Evolutionary conservation across 2,113 vertebrate genomes (phyloP).

Genomic region (Platysteira castanea): DNA sequence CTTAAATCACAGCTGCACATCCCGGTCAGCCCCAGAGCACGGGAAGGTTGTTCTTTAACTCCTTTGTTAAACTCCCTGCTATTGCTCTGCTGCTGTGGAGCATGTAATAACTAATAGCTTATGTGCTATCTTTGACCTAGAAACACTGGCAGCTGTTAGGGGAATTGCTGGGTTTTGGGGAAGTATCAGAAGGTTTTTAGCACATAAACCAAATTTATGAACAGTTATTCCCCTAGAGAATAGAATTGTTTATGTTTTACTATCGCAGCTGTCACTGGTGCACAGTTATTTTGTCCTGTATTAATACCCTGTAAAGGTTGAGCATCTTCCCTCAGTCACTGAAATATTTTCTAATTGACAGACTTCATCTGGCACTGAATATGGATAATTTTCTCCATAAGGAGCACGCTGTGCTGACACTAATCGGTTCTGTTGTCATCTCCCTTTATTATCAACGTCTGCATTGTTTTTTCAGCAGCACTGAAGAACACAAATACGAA

Average conservation of each 20-base stretch:
- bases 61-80: background rate
- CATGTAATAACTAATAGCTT: constrained; percentile 4
- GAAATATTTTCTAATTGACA: constrained; percentile 65
- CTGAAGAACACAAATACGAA: constrained; percentile 46
- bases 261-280: constrained; percentile 18
- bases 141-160: constrained; percentile 43
- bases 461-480: constrained; percentile 42
- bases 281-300: constrained; percentile 12
- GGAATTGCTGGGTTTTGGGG: constrained; percentile 4
- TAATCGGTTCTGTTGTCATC: constrained; percentile 66
- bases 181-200: constrained; percentile 45
- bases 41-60: background rate
- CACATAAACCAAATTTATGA: constrained; percentile 59
- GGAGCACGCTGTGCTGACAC: constrained; percentile 57
- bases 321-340: constrained; percentile 43
- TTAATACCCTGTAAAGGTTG: constrained; percentile 56
- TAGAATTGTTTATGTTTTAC: constrained; percentile 45
- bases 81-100: background rate
- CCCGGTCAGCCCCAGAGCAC: background rate
- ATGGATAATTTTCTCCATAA: constrained; percentile 63
- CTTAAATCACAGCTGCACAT: background rate
- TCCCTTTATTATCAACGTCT: constrained; percentile 63
- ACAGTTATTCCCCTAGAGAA: background rate
- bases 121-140: constrained; percentile 10
- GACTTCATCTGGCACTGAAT: constrained; percentile 64